Conservation (phyloP, 2,797 vertebrate species). For the Anas acuta region DNA sequence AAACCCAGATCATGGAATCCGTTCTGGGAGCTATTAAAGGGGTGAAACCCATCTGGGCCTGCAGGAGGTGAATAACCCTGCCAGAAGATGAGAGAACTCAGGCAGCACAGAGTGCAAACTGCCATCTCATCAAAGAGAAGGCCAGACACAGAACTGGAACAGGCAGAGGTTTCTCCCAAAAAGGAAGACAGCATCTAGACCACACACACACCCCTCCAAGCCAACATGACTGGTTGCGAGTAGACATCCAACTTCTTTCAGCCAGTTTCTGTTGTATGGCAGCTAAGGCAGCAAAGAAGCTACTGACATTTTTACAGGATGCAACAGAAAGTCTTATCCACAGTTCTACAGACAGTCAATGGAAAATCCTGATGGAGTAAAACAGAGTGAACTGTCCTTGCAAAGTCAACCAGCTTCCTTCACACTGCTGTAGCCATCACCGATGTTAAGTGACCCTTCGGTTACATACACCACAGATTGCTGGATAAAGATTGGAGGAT, state of each 20-base stretch:
- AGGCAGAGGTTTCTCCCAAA: neutral
- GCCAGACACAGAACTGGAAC: neutral
- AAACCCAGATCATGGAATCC: neutral
- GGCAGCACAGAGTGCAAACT: neutral
- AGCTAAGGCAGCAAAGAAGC: neutral
- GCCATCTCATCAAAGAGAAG: neutral
- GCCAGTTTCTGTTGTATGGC: neutral
- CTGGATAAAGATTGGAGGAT: neutral
- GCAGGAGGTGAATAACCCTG: neutral
- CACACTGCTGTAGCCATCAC: neutral
- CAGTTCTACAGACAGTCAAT: neutral
- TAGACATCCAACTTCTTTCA: neutral
- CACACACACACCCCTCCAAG: neutral
- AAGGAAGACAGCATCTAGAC: neutral
- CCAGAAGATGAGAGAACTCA: neutral
- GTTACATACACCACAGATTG: neutral
- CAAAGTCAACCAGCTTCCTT: neutral
- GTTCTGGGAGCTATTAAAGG: neutral
- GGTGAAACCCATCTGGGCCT: neutral
- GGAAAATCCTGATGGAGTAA: neutral
- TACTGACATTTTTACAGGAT: neutral
- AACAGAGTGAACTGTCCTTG: neutral
- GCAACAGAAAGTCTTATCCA: neutral
- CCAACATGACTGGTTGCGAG: rapidly evolving
- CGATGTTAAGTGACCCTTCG: neutral